phyloP scores from a whole-genome alignment of 2,113 vertebrate genomes.

The Spea bombifrons region DNA sequence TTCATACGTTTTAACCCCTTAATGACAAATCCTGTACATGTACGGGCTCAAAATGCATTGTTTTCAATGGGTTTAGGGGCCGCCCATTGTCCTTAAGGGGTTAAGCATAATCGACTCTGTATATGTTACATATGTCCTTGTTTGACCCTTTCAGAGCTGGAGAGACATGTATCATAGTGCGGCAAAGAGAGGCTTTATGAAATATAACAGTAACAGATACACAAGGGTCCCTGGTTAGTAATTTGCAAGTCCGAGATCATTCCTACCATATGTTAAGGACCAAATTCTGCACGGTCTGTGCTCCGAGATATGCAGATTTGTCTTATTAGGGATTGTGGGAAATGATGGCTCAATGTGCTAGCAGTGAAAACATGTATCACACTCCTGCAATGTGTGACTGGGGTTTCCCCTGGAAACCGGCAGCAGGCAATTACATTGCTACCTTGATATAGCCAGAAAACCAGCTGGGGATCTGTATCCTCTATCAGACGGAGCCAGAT shows the following conservation, averaged over 20 bases:
- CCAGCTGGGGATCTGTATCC: neutral
- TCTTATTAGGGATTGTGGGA: neutral
- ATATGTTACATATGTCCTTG: too few species aligned
- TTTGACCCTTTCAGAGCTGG: too few species aligned
- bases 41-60: too few species aligned
- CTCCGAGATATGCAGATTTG: neutral
- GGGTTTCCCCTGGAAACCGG: slow-evolving; percentile 2
- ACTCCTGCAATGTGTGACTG: neutral
- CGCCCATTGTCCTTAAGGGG: too few species aligned
- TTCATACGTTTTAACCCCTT: too few species aligned
- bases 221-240: too few species aligned
- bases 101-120: too few species aligned
- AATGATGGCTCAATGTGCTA: neutral
- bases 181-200: too few species aligned
- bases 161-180: too few species aligned
- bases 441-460: neutral
- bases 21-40: too few species aligned
- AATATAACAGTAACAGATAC: too few species aligned
- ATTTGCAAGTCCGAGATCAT: neutral
- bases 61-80: too few species aligned
- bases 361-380: neutral
- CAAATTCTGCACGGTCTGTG: neutral
- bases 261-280: neutral
- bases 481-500: neutral
- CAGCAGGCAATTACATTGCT: neutral